Conservation (phyloP, 2,888 invertebrate species). For the Sphaeridia pumilis region DNA sequence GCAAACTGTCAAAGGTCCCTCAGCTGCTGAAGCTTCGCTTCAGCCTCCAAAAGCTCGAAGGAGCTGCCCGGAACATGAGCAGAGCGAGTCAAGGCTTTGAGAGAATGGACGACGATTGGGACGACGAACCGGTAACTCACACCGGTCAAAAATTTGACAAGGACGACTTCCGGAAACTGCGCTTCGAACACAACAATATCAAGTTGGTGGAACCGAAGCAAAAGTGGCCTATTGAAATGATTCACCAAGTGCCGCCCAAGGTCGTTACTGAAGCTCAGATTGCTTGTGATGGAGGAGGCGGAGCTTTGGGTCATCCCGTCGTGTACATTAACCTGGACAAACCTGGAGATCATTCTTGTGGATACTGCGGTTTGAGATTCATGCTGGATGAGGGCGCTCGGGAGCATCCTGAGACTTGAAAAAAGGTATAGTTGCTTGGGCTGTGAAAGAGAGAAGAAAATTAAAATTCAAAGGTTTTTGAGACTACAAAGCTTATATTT, state of each 20-base stretch:
- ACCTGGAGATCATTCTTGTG: neutral
- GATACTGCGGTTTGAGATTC: neutral
- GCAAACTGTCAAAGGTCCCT: too few relatives aligned
- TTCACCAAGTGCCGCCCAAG: neutral
- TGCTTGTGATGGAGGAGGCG: neutral
- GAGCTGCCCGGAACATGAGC: too few relatives aligned
- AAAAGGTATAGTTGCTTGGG: too few relatives aligned
- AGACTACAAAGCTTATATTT: too few relatives aligned
- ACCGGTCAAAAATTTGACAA: neutral
- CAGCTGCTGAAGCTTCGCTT: too few relatives aligned
- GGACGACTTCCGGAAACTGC: neutral
- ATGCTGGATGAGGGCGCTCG: neutral
- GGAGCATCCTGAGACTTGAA: neutral
- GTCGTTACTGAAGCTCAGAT: neutral
- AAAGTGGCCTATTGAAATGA: neutral
- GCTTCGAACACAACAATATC: neutral
- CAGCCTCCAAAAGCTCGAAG: too few relatives aligned
- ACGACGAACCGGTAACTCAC: neutral
- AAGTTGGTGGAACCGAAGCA: neutral
- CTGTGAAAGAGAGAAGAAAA: too few relatives aligned
- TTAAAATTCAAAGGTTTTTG: too few relatives aligned
- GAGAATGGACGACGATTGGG: neutral
- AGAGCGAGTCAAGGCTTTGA: too few relatives aligned
- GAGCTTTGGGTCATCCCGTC: neutral
- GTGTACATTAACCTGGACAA: neutral